These are phyloP conservation scores for Pterocles gutturalis DNA, from an alignment of 2,113 vertebrate genomes.

Conservation along the genomic window DNA sequence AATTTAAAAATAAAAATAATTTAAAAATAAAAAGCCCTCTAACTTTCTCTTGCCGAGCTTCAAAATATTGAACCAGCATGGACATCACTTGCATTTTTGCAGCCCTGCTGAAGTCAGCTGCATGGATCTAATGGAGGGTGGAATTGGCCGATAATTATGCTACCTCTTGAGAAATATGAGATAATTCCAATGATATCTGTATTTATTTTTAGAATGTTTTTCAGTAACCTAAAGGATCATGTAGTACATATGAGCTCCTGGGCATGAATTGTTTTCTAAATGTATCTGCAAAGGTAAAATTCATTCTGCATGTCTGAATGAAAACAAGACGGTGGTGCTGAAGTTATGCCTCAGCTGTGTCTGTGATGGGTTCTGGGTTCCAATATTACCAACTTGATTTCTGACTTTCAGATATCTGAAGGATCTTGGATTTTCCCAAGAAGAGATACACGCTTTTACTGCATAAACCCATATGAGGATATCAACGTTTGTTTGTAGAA, in stretches of 20 bases:
- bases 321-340: background rate
- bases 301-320: background rate
- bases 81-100: background rate
- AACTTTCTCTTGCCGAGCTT: background rate
- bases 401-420: constrained; percentile 76
- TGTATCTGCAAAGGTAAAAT: background rate
- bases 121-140: background rate
- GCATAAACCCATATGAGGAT: constrained; percentile 47
- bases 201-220: background rate
- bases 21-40: background rate
- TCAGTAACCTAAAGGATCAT: background rate
- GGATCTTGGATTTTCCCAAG: constrained; percentile 76
- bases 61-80: background rate
- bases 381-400: background rate
- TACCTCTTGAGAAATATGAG: background rate
- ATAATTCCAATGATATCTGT: background rate
- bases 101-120: background rate
- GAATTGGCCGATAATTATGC: background rate
- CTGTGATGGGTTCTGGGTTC: background rate
- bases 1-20: no score
- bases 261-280: background rate
- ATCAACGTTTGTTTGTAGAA: background rate
- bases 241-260: background rate
- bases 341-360: background rate
- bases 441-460: constrained; percentile 78